Percentiles rank a stretch among this genome's conserved stretches.
These are phyloP conservation scores for Nannobrachium achirus DNA, from an alignment of 2,113 vertebrate species.

Conservation along the genomic window DNA sequence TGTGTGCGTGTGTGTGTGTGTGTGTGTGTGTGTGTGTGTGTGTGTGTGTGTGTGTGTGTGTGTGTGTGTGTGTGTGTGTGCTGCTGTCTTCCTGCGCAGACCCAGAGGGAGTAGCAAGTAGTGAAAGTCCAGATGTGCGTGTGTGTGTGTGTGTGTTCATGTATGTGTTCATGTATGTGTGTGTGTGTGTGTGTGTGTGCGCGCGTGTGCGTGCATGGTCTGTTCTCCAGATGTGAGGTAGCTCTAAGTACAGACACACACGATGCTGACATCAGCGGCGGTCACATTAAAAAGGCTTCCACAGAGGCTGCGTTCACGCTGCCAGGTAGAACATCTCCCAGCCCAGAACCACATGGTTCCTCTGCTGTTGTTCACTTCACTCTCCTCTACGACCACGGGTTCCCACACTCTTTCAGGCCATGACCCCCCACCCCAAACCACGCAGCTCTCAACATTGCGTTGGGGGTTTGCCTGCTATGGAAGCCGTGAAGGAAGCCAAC, in stretches of 20 bases:
- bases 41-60: slow-evolving; percentile 1
- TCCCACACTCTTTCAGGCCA: no score
- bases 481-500: no score
- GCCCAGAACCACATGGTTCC: slow-evolving; percentile 1
- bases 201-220: neutral
- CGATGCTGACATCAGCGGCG: slow-evolving; percentile 13
- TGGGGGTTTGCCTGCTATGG: no score
- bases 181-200: neutral
- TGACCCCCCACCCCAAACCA: no score
- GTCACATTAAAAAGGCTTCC: slow-evolving; percentile 4
- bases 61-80: neutral
- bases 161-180: neutral
- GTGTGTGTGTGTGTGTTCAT: neutral
- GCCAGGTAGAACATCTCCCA: slow-evolving; percentile 19
- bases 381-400: no score
- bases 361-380: neutral
- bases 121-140: slow-evolving; percentile 45
- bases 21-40: neutral
- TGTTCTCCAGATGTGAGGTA: slow-evolving; percentile 1
- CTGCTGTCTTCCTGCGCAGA: slow-evolving; percentile 35
- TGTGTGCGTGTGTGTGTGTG: slow-evolving; percentile 4
- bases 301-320: neutral
- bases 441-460: no score
- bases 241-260: neutral
- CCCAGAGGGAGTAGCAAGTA: slow-evolving; percentile 57